phyloP scores from a whole-genome alignment of 2,888 invertebrate species.

The Pterostichus niger region DNA sequence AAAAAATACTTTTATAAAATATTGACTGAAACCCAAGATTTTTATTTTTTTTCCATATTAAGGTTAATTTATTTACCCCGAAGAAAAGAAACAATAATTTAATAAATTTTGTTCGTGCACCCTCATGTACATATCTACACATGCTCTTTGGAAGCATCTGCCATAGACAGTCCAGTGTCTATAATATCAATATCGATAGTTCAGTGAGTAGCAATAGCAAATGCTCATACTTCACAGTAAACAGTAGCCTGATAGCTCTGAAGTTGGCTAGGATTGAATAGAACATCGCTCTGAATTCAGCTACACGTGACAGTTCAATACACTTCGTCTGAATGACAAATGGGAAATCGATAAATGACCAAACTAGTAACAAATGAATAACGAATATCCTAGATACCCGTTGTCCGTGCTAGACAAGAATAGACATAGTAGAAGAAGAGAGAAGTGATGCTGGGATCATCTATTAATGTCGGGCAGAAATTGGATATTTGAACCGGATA shows the following conservation, averaged over 20 bases:
- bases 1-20: no score
- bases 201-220: no score
- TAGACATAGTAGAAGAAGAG: background rate
- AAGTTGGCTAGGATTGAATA: slow-evolving; percentile 51
- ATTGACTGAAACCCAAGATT: no score
- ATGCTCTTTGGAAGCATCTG: background rate
- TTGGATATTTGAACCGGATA: background rate
- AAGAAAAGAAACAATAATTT: no score
- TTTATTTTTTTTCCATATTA: no score
- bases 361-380: slow-evolving; percentile 61
- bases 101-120: no score
- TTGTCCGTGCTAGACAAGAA: background rate
- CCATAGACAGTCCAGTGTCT: background rate
- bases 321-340: slow-evolving; percentile 61
- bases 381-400: slow-evolving; percentile 46
- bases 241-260: slow-evolving; percentile 7
- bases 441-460: slow-evolving; percentile 11
- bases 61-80: no score
- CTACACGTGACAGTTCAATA: slow-evolving; percentile 63
- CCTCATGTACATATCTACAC: no score
- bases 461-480: slow-evolving; percentile 21
- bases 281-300: slow-evolving; percentile 41
- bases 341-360: slow-evolving; percentile 64
- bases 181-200: background rate
- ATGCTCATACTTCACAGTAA: slow-evolving; percentile 1